Percentiles rank a stretch among this genome's conserved stretches.
phyloP scores from a whole-genome alignment of 1,140 invertebrate species.

The Neodiprion pinetum region DNA sequence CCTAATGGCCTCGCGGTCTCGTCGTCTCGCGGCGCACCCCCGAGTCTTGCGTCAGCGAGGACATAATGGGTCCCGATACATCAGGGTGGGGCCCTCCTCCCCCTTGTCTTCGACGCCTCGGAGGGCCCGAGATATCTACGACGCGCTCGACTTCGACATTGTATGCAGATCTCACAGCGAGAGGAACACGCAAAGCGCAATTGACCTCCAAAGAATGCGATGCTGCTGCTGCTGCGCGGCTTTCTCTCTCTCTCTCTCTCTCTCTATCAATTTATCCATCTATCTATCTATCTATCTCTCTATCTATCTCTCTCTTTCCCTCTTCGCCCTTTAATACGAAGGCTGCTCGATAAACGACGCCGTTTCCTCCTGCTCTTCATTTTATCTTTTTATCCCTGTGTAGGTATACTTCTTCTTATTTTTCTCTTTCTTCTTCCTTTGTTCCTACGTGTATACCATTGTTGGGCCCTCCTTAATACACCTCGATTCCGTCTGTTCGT shows the following conservation, averaged over 20 bases:
- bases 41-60: slow-evolving; percentile 3
- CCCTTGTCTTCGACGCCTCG: no score
- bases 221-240: slow-evolving; percentile 1
- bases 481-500: slow-evolving; percentile 24
- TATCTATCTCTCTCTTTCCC: no score
- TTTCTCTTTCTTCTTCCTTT: slow-evolving; percentile 12
- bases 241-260: neutral
- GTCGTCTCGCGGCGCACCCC: neutral
- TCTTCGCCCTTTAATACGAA: no score
- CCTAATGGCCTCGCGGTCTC: neutral
- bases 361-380: neutral
- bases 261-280: neutral
- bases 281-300: neutral
- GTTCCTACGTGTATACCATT: slow-evolving; percentile 2
- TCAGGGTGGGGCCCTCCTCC: no score
- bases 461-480: slow-evolving; percentile 14
- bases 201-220: slow-evolving; percentile 31
- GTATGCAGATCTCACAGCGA: slow-evolving; percentile 25
- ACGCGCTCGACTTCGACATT: slow-evolving; percentile 17
- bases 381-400: slow-evolving; percentile 10
- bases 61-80: neutral
- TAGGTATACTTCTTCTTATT: neutral
- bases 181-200: slow-evolving; percentile 27
- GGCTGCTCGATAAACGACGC: no score
- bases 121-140: no score